Base-by-base conservation (phyloP, 2,888 invertebrate genomes). In the Scrobipalpa atriplicella region DNA sequence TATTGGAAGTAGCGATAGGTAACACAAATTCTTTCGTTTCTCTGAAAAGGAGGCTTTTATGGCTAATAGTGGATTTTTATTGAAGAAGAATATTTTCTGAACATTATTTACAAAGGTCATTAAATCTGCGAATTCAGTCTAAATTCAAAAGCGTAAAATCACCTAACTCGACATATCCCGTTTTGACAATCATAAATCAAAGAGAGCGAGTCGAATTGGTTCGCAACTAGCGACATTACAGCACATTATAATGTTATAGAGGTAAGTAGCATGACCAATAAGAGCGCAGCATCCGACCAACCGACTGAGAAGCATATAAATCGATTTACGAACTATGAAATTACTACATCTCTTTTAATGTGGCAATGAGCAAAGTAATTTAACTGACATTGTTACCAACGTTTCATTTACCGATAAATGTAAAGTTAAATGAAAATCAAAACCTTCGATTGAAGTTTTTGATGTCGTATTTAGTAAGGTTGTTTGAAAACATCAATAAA, bases 261-360 rank as follows among this genome's bases (percentile, higher is more conserved):
- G 54, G 54, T 52, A 66, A 66, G 2, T 11, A 29, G 56, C 66
- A 58, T 63, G 47, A 43, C 63, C 58, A 66, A 66, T 66, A 36
- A 43, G 36, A 41, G 18, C 56, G 39, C 29, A 36, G 52, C 51
- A 21, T 21, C 19, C 47, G 47, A 62, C 62, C 16, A 38, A 52
- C 19, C 62, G 16, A 5, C 43, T 47, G 13, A 62, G 21, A 51
- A 19, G 47, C 29, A 29, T 8, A 29, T 29, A 29, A 47, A 62
- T 62, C 29, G 62, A 58, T 58, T 58, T n/a, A 18, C 58, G 18
- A 38, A 58, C 38, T 58, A 38, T 58, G 58, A 58, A 58, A 54
- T 52, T 36, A 56, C 36, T 58, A 18, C 52, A 54, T 54, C 54
- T 52, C 13, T 54, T 18, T 18, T 18, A 54, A 54, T 54, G 8